Percentiles rank a stretch among this genome's conserved stretches.
phyloP scores from a whole-genome alignment of 2,888 invertebrate genomes.

The Catocala sponsa region DNA sequence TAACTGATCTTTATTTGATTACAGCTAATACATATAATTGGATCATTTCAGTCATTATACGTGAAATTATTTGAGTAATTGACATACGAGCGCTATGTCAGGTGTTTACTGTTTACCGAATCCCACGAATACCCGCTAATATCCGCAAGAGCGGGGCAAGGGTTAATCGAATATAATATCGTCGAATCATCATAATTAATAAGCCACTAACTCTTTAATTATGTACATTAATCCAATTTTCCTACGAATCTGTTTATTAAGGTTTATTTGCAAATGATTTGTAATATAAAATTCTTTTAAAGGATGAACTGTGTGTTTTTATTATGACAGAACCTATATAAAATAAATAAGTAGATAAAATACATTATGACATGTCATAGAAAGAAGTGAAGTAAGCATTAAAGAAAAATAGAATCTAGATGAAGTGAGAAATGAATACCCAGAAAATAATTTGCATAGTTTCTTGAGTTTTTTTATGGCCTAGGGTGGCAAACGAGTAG shows the following conservation, averaged over 20 bases:
- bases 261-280: background rate
- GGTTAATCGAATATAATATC: constrained; percentile 18
- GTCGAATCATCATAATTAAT: constrained; percentile 24
- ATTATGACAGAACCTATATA: too few species aligned
- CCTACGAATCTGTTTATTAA: background rate
- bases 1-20: constrained; percentile 2
- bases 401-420: too few species aligned
- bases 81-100: constrained; percentile 12
- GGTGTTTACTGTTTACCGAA: constrained; percentile 21
- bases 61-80: constrained; percentile 26
- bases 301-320: too few species aligned
- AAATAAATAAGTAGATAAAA: too few species aligned
- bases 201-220: constrained; percentile 17
- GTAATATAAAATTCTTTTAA: background rate
- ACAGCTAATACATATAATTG: constrained; percentile 22
- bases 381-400: too few species aligned
- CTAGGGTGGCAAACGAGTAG: too few species aligned
- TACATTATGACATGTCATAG: too few species aligned
- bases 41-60: constrained; percentile 15
- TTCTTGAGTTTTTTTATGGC: too few species aligned
- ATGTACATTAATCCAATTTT: constrained; percentile 8
- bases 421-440: too few species aligned
- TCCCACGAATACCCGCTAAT: constrained; percentile 22
- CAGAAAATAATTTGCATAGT: too few species aligned
- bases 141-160: constrained; percentile 9